phyloP scores from a whole-genome alignment of 1,140 invertebrate genomes.

The Stratiolaelaps scimitus region DNA sequence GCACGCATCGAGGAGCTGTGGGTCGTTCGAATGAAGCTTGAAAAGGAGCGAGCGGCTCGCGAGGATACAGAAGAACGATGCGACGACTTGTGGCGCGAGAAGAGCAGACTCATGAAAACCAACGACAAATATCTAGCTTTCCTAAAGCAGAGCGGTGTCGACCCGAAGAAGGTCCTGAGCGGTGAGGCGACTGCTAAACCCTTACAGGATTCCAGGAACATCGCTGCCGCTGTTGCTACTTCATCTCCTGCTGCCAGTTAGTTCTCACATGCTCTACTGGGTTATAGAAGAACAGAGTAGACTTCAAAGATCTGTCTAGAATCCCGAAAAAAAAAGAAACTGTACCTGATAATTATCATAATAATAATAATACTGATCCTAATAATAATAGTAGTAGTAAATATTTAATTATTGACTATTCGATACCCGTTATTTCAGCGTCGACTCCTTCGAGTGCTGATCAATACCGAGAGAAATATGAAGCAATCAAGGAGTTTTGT shows the following conservation, averaged over 20 bases:
- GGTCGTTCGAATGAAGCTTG: constrained; percentile 22
- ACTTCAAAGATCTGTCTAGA: too few relatives aligned
- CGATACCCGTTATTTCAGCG: not conserved
- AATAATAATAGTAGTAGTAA: too few relatives aligned
- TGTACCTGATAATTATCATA: too few relatives aligned
- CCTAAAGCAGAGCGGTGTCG: not conserved
- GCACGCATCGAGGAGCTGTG: constrained; percentile 2
- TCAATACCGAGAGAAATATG: not conserved
- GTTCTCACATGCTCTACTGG: not conserved
- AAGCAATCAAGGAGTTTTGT: constrained; percentile 14
- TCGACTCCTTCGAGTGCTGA: not conserved
- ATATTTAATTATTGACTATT: too few relatives aligned
- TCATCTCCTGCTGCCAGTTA: not conserved
- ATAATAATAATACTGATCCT: too few relatives aligned
- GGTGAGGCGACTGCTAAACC: not conserved
- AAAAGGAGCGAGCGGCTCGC: constrained; percentile 2
- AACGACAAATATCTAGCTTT: constrained; percentile 23
- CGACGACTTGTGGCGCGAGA: constrained; percentile 8
- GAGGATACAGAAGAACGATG: not conserved
- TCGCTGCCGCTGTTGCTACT: not conserved
- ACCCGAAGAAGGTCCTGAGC: not conserved
- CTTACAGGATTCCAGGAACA: not conserved
- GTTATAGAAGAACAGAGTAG: too few relatives aligned
- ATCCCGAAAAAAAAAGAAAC: too few relatives aligned
- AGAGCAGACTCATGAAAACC: not conserved